These are phyloP conservation scores for Noctua pronuba DNA, from an alignment of 2,888 invertebrate species.

Conservation along the genomic window DNA sequence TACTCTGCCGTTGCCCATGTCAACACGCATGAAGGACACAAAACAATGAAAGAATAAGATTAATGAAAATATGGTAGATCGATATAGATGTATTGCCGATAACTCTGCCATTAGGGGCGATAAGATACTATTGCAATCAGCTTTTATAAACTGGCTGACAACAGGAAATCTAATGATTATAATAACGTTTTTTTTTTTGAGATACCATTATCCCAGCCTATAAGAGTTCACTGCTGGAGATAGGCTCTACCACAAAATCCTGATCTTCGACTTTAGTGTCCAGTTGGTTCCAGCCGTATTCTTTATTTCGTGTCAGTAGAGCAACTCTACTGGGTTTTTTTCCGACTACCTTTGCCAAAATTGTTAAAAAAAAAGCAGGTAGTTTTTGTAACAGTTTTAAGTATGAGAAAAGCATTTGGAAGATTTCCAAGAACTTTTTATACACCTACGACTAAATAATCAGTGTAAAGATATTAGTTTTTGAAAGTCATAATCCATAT, in stretches of 20 bases:
- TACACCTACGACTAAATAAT: not conserved
- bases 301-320: not conserved
- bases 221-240: not conserved
- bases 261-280: not conserved
- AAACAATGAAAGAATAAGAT: not conserved
- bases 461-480: not conserved
- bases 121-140: not conserved
- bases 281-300: not conserved
- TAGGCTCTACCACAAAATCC: not conserved
- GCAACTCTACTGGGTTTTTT: not conserved
- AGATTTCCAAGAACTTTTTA: not conserved
- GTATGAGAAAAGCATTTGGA: not conserved
- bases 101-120: not conserved
- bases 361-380: not conserved
- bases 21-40: not conserved
- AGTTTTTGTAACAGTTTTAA: not conserved
- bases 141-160: not conserved
- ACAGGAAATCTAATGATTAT: not conserved
- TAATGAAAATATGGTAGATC: not conserved
- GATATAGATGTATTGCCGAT: not conserved
- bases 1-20: not conserved
- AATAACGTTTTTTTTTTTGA: not conserved
- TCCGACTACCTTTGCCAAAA: not conserved
- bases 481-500: not conserved
- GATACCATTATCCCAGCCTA: not conserved